phyloP scores from a whole-genome alignment of 2,797 vertebrate species.

The Mus spretus region DNA sequence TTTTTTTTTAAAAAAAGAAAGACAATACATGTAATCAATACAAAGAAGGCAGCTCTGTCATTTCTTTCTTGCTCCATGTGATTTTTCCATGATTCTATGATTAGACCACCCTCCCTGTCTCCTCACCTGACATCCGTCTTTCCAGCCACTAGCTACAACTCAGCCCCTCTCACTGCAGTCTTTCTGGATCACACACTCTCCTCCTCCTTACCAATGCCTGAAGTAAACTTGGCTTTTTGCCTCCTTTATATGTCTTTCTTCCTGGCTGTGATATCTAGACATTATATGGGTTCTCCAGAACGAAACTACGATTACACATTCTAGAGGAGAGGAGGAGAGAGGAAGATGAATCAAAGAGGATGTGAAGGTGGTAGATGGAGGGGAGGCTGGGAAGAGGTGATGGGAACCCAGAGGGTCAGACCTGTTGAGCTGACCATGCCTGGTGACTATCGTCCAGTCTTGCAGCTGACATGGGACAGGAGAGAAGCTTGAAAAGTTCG shows the following conservation, averaged over 20 bases:
- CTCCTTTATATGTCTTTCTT: background rate
- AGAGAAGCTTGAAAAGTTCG: background rate
- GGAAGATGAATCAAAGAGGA: background rate
- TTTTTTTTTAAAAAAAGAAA: background rate
- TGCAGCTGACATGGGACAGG: background rate
- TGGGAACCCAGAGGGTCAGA: background rate
- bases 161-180: background rate
- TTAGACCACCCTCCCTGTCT: too few relatives aligned
- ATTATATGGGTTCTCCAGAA: background rate
- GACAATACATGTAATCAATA: too few relatives aligned
- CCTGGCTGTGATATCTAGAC: background rate
- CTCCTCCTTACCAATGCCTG: background rate
- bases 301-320: background rate
- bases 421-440: background rate
- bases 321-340: background rate
- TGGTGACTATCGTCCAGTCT: background rate
- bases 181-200: background rate
- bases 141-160: background rate
- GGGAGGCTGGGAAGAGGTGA: background rate
- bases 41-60: background rate
- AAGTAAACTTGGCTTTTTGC: background rate
- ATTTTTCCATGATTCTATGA: background rate
- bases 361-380: background rate
- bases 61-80: accelerated
- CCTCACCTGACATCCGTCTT: background rate